Percentiles rank a stretch among this genome's conserved stretches.
These are phyloP conservation scores for Sarcophaga rosellei DNA, from an alignment of 2,888 invertebrate genomes.

Conservation along the genomic window DNA sequence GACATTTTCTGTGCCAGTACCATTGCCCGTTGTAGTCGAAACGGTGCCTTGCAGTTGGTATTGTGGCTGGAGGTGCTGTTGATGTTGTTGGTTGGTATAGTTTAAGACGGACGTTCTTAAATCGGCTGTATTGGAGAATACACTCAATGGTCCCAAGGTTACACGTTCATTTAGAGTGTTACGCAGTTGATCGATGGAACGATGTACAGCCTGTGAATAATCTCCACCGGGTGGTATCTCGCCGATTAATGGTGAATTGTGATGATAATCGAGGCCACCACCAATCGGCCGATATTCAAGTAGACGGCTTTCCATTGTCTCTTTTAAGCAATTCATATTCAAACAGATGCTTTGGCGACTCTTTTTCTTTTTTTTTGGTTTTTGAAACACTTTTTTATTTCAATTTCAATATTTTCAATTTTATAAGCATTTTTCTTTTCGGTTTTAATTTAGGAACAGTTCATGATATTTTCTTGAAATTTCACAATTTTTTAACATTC, in stretches of 20 bases:
- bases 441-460: constrained; percentile 48
- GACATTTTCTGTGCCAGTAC: constrained; percentile 43
- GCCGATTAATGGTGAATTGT: constrained; percentile 85
- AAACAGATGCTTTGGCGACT: neutral
- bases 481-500: neutral
- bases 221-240: constrained; percentile 85
- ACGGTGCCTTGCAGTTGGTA: constrained; percentile 62
- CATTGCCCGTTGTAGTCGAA: constrained; percentile 57
- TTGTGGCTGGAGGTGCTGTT: constrained; percentile 69
- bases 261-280: constrained; percentile 86
- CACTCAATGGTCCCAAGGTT: constrained; percentile 82
- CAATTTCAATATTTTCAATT: too few relatives aligned
- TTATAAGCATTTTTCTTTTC: constrained; percentile 2
- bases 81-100: constrained; percentile 78
- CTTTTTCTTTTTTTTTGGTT: neutral
- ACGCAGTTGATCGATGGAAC: constrained; percentile 85
- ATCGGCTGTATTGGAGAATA: constrained; percentile 80
- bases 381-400: neutral
- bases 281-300: constrained; percentile 84
- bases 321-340: constrained; percentile 54
- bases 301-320: constrained; percentile 83
- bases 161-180: constrained; percentile 84
- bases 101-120: constrained; percentile 78
- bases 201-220: constrained; percentile 85
- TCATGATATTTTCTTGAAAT: neutral